Evolutionary conservation across 2,113 vertebrate species (phyloP), one percentile per base, ranked within the genome.

Genomic region (Thamnophis sirtalis): DNA sequence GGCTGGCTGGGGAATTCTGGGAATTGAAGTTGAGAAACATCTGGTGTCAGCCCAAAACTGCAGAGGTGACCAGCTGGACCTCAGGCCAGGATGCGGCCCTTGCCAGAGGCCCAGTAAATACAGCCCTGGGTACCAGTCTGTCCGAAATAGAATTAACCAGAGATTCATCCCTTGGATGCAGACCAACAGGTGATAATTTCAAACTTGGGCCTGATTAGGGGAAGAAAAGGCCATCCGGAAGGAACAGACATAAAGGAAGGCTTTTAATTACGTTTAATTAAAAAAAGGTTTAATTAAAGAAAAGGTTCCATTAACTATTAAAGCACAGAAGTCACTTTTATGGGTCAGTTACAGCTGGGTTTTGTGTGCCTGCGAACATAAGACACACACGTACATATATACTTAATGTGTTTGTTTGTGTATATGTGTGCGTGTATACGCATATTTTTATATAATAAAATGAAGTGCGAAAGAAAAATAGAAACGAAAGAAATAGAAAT

Each of bases 361-460:
- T 68, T 4, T 15, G 4, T 68, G 22, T 26, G 22, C 9, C 8
- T 3, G 8, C 58, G 26, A 58, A 58, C 56, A 56, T 54, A 43
- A 43, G 43, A 58, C 19, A 22, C 24, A 9, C 24, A 26, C 8
- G 22, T 24, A 54, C 13, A 11, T 15, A 11, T 15, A 60, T 9
- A 60, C 58, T 58, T 58, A 58, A 58, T 7, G 21, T 9, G 22
- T 9, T 3, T 26, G 56, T 58, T 2, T 24, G 0, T 58, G 2
- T 24, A 0, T 63, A 1, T n/a, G 10, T n/a, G 4, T n/a, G 2
- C 26, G 9, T 63, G 1, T 28, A 1, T 26, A 1, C 0, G 1
- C 26, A 4, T 63, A 60, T 68, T 5, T n/a, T n/a, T 68, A 15
- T 15, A 15, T 68, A 1, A 60, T 2, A 68, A n/a, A 38, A 80